A percentile compares a stretch with the other conserved stretches of the same genome.
phyloP scores from a whole-genome alignment of 2,888 invertebrate species.

The Ophion costatus region DNA sequence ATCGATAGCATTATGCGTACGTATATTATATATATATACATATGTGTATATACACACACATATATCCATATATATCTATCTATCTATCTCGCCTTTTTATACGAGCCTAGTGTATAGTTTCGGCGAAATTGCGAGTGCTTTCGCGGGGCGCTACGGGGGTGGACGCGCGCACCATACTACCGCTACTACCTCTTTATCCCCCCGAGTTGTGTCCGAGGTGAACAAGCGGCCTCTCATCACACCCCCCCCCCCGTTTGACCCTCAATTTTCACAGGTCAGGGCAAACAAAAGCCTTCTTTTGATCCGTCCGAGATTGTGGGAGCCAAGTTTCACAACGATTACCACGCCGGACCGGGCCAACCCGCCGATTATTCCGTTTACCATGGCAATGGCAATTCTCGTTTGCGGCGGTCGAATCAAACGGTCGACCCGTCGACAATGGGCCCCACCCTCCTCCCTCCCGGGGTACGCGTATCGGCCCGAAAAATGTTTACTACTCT shows the following conservation, averaged over 20 bases:
- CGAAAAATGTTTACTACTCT: not conserved
- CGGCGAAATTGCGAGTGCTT: too few species aligned
- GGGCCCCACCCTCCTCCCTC: too few species aligned
- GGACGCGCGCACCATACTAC: too few species aligned
- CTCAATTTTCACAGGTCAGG: not conserved
- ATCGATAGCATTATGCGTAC: conserved; percentile 2
- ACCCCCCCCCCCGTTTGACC: too few species aligned
- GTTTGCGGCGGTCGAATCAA: not conserved
- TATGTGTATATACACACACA: too few species aligned
- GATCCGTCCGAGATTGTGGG: not conserved
- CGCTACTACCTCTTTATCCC: too few species aligned
- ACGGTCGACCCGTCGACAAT: not conserved
- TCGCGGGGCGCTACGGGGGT: too few species aligned
- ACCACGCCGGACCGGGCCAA: not conserved
- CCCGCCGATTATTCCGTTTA: not conserved
- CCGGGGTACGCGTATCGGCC: not conserved
- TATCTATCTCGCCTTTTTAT: not conserved
- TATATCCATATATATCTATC: too few species aligned
- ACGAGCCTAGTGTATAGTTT: not conserved
- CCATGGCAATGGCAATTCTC: not conserved
- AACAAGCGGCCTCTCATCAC: too few species aligned
- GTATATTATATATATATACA: too few species aligned
- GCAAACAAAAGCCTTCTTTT: not conserved
- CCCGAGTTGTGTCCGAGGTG: too few species aligned
- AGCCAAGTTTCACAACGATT: not conserved